phyloP scores from a whole-genome alignment of 1,140 invertebrate species.

The Drosophila baimaii region DNA sequence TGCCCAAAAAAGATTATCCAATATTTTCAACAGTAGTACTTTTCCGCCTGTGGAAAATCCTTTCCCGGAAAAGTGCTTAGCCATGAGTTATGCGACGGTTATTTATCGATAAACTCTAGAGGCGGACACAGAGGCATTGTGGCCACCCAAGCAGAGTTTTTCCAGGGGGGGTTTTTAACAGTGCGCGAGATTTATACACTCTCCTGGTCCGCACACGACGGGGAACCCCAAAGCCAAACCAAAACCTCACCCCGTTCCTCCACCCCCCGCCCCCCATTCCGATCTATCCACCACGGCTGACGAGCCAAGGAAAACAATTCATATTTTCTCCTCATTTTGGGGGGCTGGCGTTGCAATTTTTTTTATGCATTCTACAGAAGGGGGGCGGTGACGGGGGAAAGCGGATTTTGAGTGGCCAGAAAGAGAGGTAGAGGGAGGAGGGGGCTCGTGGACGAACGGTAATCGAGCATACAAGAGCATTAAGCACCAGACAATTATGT shows the following conservation, averaged over 20 bases:
- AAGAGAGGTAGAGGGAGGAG: background rate
- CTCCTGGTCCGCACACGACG: background rate
- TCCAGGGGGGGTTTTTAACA: background rate
- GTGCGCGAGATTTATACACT: conserved; percentile 26
- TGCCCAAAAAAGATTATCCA: background rate
- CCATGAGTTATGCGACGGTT: conserved; percentile 28
- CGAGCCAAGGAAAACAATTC: conserved; percentile 42
- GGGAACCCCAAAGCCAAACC: conserved; percentile 1
- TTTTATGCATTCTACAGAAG: conserved; percentile 8
- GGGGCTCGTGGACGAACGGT: conserved; percentile 30
- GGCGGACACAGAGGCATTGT: conserved; percentile 12
- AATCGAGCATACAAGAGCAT: conserved; percentile 64
- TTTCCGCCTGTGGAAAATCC: background rate
- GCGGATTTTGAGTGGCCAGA: conserved; percentile 13
- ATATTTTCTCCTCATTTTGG: conserved; percentile 53
- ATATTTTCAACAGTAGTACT: background rate
- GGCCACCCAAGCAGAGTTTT: conserved; percentile 29
- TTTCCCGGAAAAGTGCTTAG: conserved; percentile 13
- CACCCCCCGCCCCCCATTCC: background rate
- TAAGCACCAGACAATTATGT: conserved; percentile 63
- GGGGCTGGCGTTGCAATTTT: conserved; percentile 43
- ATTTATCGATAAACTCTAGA: conserved; percentile 40
- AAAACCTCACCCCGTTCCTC: background rate
- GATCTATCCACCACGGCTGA: conserved; percentile 12
- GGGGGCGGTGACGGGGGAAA: background rate